These are phyloP conservation scores for Stenurella melanura DNA, from an alignment of 2,888 invertebrate species.

Conservation along the genomic window DNA sequence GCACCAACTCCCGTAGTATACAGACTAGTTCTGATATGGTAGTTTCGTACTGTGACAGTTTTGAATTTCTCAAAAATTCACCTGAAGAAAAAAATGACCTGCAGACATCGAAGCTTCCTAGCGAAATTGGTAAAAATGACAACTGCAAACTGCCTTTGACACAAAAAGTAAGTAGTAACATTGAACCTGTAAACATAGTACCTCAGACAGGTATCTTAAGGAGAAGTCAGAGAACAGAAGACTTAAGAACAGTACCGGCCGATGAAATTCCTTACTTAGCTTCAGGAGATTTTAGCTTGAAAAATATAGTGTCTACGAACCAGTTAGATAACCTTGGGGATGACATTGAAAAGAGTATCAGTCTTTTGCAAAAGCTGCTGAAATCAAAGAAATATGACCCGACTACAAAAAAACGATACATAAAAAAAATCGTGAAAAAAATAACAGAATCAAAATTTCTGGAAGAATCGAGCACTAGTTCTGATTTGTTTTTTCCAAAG, in stretches of 20 bases:
- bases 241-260: conserved; percentile 3
- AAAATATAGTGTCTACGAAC: conserved; percentile 42
- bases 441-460: conserved; percentile 78
- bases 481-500: conserved; percentile 74
- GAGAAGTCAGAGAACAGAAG: conserved; percentile 20
- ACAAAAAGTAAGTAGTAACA: conserved; percentile 31
- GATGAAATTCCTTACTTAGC: conserved; percentile 29
- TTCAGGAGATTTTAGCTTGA: conserved; percentile 33
- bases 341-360: conserved; percentile 79
- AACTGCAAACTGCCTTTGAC: conserved; percentile 11
- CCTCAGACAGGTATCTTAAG: neutral
- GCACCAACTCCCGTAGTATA: conserved; percentile 43
- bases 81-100: conserved; percentile 26
- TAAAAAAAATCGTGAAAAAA: conserved; percentile 80
- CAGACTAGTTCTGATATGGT: conserved; percentile 55
- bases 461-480: conserved; percentile 76
- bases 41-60: conserved; percentile 78
- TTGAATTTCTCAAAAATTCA: conserved; percentile 75
- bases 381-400: conserved; percentile 78
- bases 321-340: conserved; percentile 58
- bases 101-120: neutral
- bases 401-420: conserved; percentile 78
- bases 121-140: neutral
- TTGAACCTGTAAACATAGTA: no score
- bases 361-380: conserved; percentile 77